Conservation (phyloP, 2,888 invertebrate genomes). For the Callyntrura sp. region DNA sequence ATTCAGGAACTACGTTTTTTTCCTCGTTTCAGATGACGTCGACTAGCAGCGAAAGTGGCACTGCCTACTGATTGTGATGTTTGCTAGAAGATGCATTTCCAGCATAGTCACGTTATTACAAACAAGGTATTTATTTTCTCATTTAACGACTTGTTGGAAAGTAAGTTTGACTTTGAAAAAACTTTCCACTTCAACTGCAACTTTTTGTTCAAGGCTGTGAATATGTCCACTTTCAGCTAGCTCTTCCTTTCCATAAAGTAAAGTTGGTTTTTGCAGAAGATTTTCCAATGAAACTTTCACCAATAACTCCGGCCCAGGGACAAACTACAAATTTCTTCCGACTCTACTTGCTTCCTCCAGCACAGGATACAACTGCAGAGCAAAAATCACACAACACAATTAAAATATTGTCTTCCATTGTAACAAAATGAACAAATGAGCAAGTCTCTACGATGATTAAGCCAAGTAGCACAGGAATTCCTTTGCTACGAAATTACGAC, state of each 20-base stretch:
- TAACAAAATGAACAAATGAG: too few relatives aligned
- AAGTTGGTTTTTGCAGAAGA: too few relatives aligned
- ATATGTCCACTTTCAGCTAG: too few relatives aligned
- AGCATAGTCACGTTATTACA: not conserved
- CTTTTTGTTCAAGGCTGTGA: not conserved
- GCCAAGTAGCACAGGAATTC: not conserved
- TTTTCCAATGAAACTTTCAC: too few relatives aligned
- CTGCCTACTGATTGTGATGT: too few relatives aligned
- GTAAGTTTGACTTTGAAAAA: too few relatives aligned
- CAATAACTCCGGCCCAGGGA: too few relatives aligned
- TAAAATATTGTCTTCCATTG: not conserved
- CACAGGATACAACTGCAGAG: not conserved
- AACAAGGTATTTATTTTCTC: not conserved
- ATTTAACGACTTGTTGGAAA: not conserved
- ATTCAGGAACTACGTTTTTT: too few relatives aligned
- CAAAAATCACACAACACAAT: not conserved
- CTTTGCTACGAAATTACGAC: not conserved
- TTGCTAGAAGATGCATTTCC: not conserved
- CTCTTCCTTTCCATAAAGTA: too few relatives aligned
- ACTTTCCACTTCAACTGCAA: not conserved
- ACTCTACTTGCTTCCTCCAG: not conserved
- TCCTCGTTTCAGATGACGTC: too few relatives aligned
- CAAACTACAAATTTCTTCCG: not conserved
- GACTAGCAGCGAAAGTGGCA: not conserved
- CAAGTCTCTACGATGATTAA: too few relatives aligned